phyloP scores from a whole-genome alignment of 2,797 vertebrate genomes.

The Centroberyx gerrardi region DNA sequence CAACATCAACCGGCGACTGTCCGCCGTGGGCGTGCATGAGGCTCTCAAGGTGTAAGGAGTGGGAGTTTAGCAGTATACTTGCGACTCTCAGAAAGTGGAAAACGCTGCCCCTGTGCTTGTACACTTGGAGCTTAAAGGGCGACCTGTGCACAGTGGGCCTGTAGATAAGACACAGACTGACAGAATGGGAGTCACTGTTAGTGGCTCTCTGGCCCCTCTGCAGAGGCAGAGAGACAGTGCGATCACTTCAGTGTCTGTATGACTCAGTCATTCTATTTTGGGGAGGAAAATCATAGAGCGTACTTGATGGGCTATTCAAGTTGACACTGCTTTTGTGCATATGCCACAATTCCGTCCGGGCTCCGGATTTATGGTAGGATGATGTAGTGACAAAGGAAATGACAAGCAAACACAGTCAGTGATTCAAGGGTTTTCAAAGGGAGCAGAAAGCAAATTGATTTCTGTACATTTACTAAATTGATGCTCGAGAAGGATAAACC shows the following conservation, averaged over 20 bases:
- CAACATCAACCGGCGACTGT: constrained; percentile 89
- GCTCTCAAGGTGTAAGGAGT: constrained; percentile 82
- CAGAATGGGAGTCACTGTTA: constrained; percentile 52
- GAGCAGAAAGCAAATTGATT: constrained; percentile 50
- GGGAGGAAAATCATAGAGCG: constrained; percentile 63
- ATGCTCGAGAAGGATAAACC: constrained; percentile 49
- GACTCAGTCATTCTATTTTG: constrained; percentile 79
- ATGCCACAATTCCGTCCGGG: constrained; percentile 61
- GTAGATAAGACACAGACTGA: constrained; percentile 71
- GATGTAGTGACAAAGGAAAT: constrained; percentile 62
- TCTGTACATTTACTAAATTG: constrained; percentile 64
- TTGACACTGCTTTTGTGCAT: constrained; percentile 68
- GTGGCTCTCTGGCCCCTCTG: constrained; percentile 40
- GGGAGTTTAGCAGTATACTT: background rate
- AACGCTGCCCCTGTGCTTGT: constrained; percentile 29
- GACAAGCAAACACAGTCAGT: constrained; percentile 62
- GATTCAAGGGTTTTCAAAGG: constrained; percentile 50
- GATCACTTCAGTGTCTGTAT: constrained; percentile 68
- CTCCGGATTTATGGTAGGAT: constrained; percentile 51
- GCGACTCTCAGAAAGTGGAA: constrained; percentile 8
- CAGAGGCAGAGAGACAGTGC: constrained; percentile 54
- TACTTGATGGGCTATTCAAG: constrained; percentile 73
- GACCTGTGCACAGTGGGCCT: constrained; percentile 50
- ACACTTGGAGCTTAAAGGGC: constrained; percentile 45
- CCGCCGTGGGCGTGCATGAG: constrained; percentile 88